phyloP scores from a whole-genome alignment of 2,888 invertebrate species.

The Dermolepida albohirtum region DNA sequence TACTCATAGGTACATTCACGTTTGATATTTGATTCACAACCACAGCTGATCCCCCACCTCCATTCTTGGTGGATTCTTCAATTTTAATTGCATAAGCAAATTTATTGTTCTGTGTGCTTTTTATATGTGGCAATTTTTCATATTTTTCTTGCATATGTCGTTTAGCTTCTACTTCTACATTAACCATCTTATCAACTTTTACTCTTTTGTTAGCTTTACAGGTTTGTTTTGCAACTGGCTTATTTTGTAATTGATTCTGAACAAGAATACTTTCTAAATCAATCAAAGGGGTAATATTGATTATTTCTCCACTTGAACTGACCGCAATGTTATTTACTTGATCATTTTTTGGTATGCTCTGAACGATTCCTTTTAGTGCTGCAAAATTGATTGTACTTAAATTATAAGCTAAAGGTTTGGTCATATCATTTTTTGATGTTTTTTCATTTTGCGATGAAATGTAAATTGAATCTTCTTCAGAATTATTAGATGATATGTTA shows the following conservation, averaged over 20 bases:
- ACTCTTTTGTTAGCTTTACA: constrained; percentile 39
- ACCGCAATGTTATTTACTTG: constrained; percentile 59
- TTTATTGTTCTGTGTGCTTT: constrained; percentile 50
- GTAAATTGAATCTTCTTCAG: constrained; percentile 33
- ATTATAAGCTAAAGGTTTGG: constrained; percentile 54
- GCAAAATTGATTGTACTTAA: constrained; percentile 56
- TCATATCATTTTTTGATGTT: constrained; percentile 45
- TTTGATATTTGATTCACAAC: constrained; percentile 39
- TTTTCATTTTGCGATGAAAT: constrained; percentile 45
- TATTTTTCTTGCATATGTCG: constrained; percentile 46
- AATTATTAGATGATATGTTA: constrained; percentile 22
- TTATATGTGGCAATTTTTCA: constrained; percentile 54
- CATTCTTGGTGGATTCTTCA: constrained; percentile 45
- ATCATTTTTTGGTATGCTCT: constrained; percentile 53
- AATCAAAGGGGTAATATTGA: constrained; percentile 58
- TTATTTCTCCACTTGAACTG: constrained; percentile 61
- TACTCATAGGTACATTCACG: constrained; percentile 21
- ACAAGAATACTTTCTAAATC: constrained; percentile 57
- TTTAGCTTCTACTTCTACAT: constrained; percentile 25
- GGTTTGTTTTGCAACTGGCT: constrained; percentile 15
- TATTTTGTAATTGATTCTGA: constrained; percentile 46
- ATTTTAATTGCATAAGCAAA: constrained; percentile 53
- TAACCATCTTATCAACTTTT: constrained; percentile 33
- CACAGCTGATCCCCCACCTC: constrained; percentile 25
- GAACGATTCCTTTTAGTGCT: constrained; percentile 53